phyloP scores from a whole-genome alignment of 2,888 invertebrate species.

The Himalopsyche anomala region DNA sequence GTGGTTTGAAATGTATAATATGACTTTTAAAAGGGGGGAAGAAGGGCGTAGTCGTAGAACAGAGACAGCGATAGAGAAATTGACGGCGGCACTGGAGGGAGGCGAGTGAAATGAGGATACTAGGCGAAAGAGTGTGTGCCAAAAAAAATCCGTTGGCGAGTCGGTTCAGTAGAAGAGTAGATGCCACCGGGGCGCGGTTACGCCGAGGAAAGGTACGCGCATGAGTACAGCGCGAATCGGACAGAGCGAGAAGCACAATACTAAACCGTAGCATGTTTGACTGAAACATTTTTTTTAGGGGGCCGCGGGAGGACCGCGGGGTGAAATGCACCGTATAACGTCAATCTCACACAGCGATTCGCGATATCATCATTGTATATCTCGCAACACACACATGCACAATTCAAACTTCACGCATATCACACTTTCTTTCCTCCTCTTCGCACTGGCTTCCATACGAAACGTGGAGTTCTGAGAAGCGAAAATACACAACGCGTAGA shows the following conservation, averaged over 20 bases:
- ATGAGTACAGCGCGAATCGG: slow-evolving; percentile 56
- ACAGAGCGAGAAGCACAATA: slow-evolving; percentile 2
- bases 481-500: slow-evolving; percentile 31
- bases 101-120: slow-evolving; percentile 60
- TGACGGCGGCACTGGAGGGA: slow-evolving; percentile 54
- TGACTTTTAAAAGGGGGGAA: slow-evolving; percentile 64
- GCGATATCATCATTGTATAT: slow-evolving; percentile 49
- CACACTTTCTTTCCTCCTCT: slow-evolving; percentile 39
- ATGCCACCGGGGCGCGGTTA: slow-evolving; percentile 63
- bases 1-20: slow-evolving; percentile 63
- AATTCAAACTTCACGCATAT: not conserved
- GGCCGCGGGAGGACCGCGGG: slow-evolving; percentile 53
- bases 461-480: slow-evolving; percentile 44
- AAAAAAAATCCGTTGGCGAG: slow-evolving; percentile 55
- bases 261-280: slow-evolving; percentile 38
- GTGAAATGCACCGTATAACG: slow-evolving; percentile 57
- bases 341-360: slow-evolving; percentile 53
- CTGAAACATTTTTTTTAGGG: slow-evolving; percentile 32
- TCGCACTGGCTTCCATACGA: slow-evolving; percentile 29
- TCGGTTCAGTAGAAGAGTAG: slow-evolving; percentile 59
- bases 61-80: slow-evolving; percentile 52
- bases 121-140: slow-evolving; percentile 54
- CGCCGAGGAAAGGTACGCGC: slow-evolving; percentile 51
- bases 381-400: slow-evolving; percentile 51
- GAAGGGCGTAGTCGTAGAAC: slow-evolving; percentile 63